Conservation (phyloP, 2,113 vertebrate genomes). For the Motacilla tschutschensis region DNA sequence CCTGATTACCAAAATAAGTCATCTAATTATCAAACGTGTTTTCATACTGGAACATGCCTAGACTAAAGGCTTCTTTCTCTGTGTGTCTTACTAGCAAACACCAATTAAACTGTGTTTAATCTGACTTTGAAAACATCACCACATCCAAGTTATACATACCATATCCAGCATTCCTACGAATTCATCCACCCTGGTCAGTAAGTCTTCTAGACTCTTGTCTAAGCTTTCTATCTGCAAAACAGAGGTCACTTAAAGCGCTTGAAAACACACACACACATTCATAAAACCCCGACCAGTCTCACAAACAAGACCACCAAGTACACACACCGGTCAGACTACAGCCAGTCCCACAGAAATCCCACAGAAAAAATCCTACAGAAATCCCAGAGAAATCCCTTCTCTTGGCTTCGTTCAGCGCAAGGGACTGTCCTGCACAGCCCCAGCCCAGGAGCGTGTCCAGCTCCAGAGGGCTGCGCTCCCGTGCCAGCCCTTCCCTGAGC, state of each 20-base stretch:
- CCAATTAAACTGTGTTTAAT: background rate
- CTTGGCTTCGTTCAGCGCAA: accelerated
- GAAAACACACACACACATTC: background rate
- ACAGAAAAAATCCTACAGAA: accelerated
- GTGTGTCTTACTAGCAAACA: no score
- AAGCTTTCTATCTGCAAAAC: constrained; percentile 77
- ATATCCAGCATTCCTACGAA: constrained; percentile 96
- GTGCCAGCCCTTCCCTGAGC: accelerated
- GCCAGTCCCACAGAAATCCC: accelerated
- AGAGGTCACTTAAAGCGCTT: background rate
- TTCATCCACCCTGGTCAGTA: constrained; percentile 92
- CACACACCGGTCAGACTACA: accelerated
- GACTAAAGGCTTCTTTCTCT: background rate
- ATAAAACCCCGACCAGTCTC: no score
- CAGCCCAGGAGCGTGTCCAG: background rate
- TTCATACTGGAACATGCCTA: background rate
- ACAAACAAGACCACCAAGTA: no score
- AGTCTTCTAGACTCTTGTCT: constrained; percentile 88
- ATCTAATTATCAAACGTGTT: background rate
- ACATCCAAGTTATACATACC: constrained; percentile 59
- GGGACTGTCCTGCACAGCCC: accelerated
- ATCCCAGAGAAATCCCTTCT: accelerated
- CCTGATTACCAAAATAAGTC: background rate
- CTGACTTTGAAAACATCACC: background rate
- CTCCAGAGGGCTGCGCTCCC: background rate